Conservation (phyloP, 2,888 invertebrate species). For the Eutolmus rufibarbis region DNA sequence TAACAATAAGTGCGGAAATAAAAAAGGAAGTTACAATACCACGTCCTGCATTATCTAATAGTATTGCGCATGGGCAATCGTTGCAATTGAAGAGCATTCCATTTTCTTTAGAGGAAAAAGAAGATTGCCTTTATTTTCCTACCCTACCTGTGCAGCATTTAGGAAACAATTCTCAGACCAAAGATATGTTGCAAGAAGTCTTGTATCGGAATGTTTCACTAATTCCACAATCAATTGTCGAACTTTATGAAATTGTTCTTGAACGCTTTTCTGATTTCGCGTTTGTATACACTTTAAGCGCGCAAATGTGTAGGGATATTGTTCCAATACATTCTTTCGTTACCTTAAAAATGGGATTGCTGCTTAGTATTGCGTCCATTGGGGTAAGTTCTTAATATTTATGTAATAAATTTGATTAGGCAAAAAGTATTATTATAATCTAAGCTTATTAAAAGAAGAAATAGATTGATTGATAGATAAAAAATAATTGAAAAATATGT, state of each 20-base stretch:
- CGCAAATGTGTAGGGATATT: conserved; percentile 58
- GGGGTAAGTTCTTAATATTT: conserved; percentile 53
- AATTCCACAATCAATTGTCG: conserved; percentile 53
- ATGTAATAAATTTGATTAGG: background rate
- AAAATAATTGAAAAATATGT: too few relatives aligned
- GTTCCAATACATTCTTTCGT: conserved; percentile 62
- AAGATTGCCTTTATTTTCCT: background rate
- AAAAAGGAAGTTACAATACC: background rate
- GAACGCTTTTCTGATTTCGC: conserved; percentile 58
- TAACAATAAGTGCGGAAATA: background rate
- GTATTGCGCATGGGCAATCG: background rate
- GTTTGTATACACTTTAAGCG: conserved; percentile 60
- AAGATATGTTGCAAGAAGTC: background rate
- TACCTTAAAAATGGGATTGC: conserved; percentile 61
- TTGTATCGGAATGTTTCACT: conserved; percentile 44
- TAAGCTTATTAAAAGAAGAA: too few relatives aligned
- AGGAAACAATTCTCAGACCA: background rate
- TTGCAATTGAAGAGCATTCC: background rate
- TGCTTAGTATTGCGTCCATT: conserved; percentile 62
- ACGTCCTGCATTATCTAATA: background rate
- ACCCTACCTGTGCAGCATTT: background rate
- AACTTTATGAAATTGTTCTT: conserved; percentile 54
- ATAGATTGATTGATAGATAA: too few relatives aligned
- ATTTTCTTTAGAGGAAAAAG: background rate
- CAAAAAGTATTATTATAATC: too few relatives aligned